Evolutionary conservation across 2,797 vertebrate species (phyloP).

Genomic region (Microcaecilia unicolor): DNA sequence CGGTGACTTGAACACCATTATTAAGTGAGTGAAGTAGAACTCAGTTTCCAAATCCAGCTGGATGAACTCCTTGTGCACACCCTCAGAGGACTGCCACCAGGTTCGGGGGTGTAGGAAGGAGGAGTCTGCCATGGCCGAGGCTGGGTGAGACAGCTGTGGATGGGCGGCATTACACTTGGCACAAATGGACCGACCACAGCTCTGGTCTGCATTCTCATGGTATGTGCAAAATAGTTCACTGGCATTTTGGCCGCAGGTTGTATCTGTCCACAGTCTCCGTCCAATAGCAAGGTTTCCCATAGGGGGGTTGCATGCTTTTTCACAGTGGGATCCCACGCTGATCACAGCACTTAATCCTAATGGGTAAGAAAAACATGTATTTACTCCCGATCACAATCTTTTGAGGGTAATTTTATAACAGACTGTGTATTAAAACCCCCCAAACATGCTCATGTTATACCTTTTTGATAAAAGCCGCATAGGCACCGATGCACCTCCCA

Average conservation of each 20-base stretch:
- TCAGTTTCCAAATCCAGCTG: slow-evolving; percentile 82
- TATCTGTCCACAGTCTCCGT: slow-evolving; percentile 71
- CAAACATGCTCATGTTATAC: too few relatives aligned
- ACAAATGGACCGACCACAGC: slow-evolving; percentile 56
- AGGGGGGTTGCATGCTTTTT: slow-evolving; percentile 87
- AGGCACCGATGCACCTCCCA: not conserved
- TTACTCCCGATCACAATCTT: too few relatives aligned
- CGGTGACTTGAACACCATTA: slow-evolving; percentile 85
- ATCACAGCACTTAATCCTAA: slow-evolving; percentile 49
- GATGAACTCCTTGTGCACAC: slow-evolving; percentile 62
- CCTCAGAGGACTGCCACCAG: slow-evolving; percentile 90
- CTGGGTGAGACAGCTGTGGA: slow-evolving; percentile 64
- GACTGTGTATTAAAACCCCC: too few relatives aligned
- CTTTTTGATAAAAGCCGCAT: too few relatives aligned
- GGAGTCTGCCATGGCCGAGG: slow-evolving; percentile 85
- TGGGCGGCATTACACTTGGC: slow-evolving; percentile 69
- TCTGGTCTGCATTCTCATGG: slow-evolving; percentile 42
- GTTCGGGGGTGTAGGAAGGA: slow-evolving; percentile 83
- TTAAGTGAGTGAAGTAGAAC: slow-evolving; percentile 95
- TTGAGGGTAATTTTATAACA: too few relatives aligned
- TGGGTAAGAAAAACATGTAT: slow-evolving; percentile 9
- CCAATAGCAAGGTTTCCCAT: slow-evolving; percentile 90
- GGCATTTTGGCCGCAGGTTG: slow-evolving; percentile 66
- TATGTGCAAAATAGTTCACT: slow-evolving; percentile 74
- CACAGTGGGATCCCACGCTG: slow-evolving; percentile 62